A percentile compares a stretch with the other conserved stretches of the same genome.
Evolutionary conservation across 2,113 vertebrate genomes (phyloP).

Genomic region (Saimiri boliviensis): DNA sequence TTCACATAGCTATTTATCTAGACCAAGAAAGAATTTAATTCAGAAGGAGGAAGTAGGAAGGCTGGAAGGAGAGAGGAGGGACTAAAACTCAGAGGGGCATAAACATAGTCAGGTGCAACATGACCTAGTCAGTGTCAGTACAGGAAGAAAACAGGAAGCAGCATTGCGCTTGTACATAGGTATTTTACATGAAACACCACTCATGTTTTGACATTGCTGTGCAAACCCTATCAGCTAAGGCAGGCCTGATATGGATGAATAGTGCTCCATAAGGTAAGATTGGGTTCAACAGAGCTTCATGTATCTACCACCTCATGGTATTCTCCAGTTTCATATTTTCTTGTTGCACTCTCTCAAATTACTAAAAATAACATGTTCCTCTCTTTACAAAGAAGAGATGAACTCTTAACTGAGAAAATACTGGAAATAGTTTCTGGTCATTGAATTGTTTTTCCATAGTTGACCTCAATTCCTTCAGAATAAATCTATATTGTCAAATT

Average conservation of each 20-base stretch:
- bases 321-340: background rate
- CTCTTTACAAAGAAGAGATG: background rate
- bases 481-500: background rate
- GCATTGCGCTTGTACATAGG: background rate
- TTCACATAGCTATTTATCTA: background rate
- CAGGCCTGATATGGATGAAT: background rate
- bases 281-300: background rate
- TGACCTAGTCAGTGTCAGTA: background rate
- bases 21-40: conserved; percentile 24
- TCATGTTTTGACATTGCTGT: background rate
- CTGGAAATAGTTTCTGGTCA: background rate
- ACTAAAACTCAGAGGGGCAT: background rate
- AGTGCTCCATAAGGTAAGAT: background rate
- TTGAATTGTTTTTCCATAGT: background rate
- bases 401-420: background rate
- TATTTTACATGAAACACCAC: background rate
- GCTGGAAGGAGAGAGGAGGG: background rate
- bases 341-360: conserved; percentile 10
- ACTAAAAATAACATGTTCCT: background rate
- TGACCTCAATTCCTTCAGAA: background rate
- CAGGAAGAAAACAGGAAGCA: no score
- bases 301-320: background rate
- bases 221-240: background rate
- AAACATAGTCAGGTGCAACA: background rate
- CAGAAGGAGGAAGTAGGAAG: background rate